Evolutionary conservation across 2,888 invertebrate genomes (phyloP).

Genomic region (Drosophila peninsularis): DNA sequence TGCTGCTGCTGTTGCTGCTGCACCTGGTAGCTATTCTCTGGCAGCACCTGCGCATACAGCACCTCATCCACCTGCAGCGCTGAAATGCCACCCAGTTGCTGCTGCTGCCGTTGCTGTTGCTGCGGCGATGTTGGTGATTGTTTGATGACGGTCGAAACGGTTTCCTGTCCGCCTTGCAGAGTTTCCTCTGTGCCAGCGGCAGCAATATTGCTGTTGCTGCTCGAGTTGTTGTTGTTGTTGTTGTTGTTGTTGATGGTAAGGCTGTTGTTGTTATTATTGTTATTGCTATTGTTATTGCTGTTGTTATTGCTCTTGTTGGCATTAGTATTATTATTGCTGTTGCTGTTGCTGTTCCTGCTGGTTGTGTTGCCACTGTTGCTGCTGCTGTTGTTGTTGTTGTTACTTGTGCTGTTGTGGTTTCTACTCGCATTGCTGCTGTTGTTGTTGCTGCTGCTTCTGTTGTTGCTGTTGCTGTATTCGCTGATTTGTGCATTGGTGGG

Average conservation of each 20-base stretch:
- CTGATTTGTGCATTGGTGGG: conserved; percentile 74
- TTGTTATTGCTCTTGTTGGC: conserved; percentile 17
- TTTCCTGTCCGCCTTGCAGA: conserved; percentile 38
- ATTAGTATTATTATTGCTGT: conserved; percentile 8
- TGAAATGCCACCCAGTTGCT: conserved; percentile 36
- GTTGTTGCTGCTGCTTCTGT: conserved; percentile 38
- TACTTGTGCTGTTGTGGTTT: conserved; percentile 22
- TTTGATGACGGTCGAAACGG: conserved; percentile 35
- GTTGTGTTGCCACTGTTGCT: conserved; percentile 26
- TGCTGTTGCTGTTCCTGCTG: conserved; percentile 28
- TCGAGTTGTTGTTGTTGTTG: conserved; percentile 37
- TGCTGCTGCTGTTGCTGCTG: conserved; percentile 42
- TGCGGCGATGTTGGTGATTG: conserved; percentile 48
- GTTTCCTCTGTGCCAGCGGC: conserved; percentile 30
- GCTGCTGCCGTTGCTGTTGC: conserved; percentile 42
- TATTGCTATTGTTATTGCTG: conserved; percentile 16
- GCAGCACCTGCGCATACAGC: conserved; percentile 55
- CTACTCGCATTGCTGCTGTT: conserved; percentile 17
- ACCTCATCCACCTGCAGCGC: conserved; percentile 58
- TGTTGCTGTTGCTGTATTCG: conserved; percentile 60
- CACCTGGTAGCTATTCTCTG: conserved; percentile 44
- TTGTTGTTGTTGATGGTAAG: conserved; percentile 8
- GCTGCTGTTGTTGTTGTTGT: conserved; percentile 15
- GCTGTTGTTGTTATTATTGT: conserved; percentile 18
- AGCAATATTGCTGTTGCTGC: conserved; percentile 12